Base-by-base conservation (phyloP, 64 coral and sea anemone genomes). In the Cladopsammia gracilis region DNA sequence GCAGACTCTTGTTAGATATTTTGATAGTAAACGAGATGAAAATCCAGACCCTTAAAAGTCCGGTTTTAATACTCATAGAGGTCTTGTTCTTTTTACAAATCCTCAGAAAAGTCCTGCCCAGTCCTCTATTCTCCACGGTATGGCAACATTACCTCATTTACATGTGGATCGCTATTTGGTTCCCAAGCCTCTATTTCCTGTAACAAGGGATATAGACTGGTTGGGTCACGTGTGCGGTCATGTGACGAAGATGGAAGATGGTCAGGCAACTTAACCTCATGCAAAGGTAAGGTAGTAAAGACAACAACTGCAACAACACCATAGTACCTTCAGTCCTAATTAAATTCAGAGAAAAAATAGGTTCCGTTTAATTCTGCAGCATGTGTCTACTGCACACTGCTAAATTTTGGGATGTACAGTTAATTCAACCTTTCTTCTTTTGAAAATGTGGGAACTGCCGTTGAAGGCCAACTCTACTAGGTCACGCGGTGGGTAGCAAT, bases 181-280 rank as follows among this genome's bases (percentile, higher is more conserved):
- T 93, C 91, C 57, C 61, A 78, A 26, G 91, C 84, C 11, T 43
- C 13, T 12, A 58, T 91, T 10, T 53, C 73, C 8, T 95, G 94
- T 66, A 53, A 79, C 7, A 24, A 42, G 12, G 82, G 94, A 71
- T 87, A 87, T 77, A 52, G 25, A 23, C 66, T 95, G 46, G 53
- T 34, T 67, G 94, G 94, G 15, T 64, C 94, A 48, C 25, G n/a
- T 54, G 62, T 24, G 12, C 82, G 94, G 45, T 61, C 73, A 10
- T 95, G 94, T 82, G 19, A 80, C 16, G 46, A n/a, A 12, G 71
- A 91, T 42, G 83, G 94, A 44, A 71, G 71, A 6, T 95, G 94
- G 94, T 95, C 94, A 20, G 94, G 94, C 74, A 58, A 65, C 6
- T 25, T 57, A 6, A 78, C 94, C 16, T 22, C 16, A 19, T 95